phyloP scores from a whole-genome alignment of 2,888 invertebrate genomes.

The Andrena haemorrhoa region DNA sequence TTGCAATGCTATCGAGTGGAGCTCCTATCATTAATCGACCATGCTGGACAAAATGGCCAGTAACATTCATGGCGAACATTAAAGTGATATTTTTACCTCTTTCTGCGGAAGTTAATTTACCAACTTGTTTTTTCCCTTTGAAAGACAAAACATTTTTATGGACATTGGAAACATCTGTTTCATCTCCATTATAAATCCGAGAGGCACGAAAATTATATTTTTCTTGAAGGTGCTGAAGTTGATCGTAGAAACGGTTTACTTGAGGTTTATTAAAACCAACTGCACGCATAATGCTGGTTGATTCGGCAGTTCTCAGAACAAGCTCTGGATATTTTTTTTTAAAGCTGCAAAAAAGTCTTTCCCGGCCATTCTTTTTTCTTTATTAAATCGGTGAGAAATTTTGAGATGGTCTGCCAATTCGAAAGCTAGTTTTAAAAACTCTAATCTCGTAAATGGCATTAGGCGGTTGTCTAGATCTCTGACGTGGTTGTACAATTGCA shows the following conservation, averaged over 20 bases:
- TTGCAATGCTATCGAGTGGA: conserved; percentile 55
- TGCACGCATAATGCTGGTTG: conserved; percentile 29
- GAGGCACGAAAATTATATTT: background rate
- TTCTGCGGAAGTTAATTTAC: conserved; percentile 65
- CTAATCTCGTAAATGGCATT: background rate
- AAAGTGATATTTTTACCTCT: conserved; percentile 66
- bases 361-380: conserved; percentile 55
- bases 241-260: conserved; percentile 32
- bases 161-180: no score
- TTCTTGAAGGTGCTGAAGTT: background rate
- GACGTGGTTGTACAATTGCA: background rate
- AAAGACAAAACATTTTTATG: no score
- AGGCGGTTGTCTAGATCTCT: background rate
- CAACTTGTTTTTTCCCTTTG: conserved; percentile 64
- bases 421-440: conserved; percentile 48
- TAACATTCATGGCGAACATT: conserved; percentile 55
- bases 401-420: conserved; percentile 54
- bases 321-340: conserved; percentile 35
- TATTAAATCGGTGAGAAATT: conserved; percentile 61
- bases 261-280: conserved; percentile 59
- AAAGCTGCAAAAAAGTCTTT: conserved; percentile 60
- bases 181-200: conserved; percentile 63
- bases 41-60: conserved; percentile 52
- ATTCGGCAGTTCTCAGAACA: conserved; percentile 27
- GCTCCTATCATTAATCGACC: conserved; percentile 59